These are phyloP conservation scores for Phainopepla nitens DNA, from an alignment of 2,113 vertebrate genomes.

Conservation along the genomic window DNA sequence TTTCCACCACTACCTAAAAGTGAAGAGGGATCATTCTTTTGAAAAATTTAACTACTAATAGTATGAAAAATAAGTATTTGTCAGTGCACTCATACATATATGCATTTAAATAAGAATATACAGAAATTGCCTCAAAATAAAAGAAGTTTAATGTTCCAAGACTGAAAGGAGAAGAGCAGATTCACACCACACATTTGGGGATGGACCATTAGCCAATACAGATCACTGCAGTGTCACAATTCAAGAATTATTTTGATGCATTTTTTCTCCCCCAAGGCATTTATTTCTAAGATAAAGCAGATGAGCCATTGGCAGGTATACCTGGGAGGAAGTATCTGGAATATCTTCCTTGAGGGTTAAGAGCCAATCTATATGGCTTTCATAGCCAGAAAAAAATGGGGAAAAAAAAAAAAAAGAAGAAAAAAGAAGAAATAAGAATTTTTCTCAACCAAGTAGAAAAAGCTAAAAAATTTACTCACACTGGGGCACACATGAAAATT, in stretches of 20 bases:
- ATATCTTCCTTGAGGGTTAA: background rate
- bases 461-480: background rate
- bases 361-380: background rate
- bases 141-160: background rate
- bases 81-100: background rate
- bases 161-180: background rate
- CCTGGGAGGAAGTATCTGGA: background rate
- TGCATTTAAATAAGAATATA: background rate
- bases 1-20: background rate
- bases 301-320: background rate
- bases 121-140: background rate
- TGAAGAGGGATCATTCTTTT: background rate
- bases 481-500: background rate
- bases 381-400: background rate
- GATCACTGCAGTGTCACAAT: background rate
- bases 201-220: background rate
- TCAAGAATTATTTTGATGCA: background rate
- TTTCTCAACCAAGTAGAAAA: background rate
- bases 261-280: background rate
- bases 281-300: background rate
- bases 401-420: accelerated
- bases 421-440: accelerated
- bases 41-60: background rate
- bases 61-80: background rate
- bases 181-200: background rate